Evolutionary conservation across 2,888 invertebrate species (phyloP).

Genomic region (Agonopterix heracliana): DNA sequence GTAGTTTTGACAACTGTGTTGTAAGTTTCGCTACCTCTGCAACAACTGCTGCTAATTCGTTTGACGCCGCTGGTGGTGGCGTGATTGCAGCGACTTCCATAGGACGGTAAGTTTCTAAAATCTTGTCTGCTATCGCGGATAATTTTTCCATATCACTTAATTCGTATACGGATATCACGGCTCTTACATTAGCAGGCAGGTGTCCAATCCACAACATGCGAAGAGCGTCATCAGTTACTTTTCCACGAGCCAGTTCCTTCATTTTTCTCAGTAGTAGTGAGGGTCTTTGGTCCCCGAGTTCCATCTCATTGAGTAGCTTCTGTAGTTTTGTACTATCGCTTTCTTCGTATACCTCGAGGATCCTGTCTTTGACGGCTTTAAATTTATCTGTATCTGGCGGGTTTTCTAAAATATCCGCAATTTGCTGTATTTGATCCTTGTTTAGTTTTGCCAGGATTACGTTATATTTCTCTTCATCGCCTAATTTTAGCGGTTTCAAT

Average conservation of each 20-base stretch:
- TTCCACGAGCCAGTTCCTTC: background rate
- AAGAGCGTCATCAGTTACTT: background rate
- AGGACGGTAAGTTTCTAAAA: background rate
- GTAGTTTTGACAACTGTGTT: background rate
- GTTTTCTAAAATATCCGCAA: background rate
- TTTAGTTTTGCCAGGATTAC: background rate
- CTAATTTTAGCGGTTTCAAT: background rate
- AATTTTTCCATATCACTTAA: background rate
- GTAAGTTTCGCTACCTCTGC: background rate
- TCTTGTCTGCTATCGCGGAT: background rate
- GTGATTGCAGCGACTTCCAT: background rate
- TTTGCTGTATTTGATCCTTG: background rate
- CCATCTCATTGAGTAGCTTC: background rate
- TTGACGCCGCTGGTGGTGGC: background rate
- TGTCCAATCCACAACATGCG: background rate
- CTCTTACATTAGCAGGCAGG: background rate
- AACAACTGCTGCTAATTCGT: background rate
- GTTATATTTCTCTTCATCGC: background rate
- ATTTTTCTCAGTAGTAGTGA: background rate
- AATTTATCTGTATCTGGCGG: background rate
- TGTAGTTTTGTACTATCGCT: background rate
- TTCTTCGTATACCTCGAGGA: background rate
- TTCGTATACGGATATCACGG: background rate
- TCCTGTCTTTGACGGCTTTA: background rate
- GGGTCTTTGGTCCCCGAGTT: background rate